Evolutionary conservation across 2,797 vertebrate genomes (phyloP).

Genomic region (Melanotaenia trifasciata): DNA sequence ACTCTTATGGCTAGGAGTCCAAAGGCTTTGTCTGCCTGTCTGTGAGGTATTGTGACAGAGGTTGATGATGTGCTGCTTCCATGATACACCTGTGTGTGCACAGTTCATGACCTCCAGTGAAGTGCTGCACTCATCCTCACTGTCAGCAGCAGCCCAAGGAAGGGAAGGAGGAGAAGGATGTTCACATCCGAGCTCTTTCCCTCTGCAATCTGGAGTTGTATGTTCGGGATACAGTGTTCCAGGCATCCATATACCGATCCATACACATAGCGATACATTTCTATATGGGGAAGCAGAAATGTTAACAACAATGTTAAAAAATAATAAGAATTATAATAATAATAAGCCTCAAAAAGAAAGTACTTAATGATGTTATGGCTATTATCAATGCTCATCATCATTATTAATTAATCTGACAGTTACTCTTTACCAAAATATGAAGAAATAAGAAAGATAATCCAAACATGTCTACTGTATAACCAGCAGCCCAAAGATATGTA

Average conservation of each 20-base stretch:
- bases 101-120: slow-evolving; percentile 17
- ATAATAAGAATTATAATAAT: neutral
- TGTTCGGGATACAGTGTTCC: slow-evolving; percentile 95
- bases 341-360: too few relatives aligned
- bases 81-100: slow-evolving; percentile 12
- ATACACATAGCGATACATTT: slow-evolving; percentile 99
- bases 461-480: neutral
- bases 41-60: slow-evolving; percentile 44
- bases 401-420: neutral
- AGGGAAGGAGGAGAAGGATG: slow-evolving; percentile 2
- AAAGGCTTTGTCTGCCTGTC: slow-evolving; percentile 48
- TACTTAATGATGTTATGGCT: neutral
- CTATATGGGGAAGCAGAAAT: slow-evolving; percentile 65
- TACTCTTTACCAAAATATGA: neutral
- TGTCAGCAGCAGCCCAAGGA: slow-evolving; percentile 22
- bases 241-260: slow-evolving; percentile 98
- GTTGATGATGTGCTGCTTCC: slow-evolving; percentile 21
- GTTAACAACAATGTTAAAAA: neutral
- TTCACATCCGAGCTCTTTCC: slow-evolving; percentile 94
- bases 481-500: neutral
- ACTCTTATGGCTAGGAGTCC: slow-evolving; percentile 52
- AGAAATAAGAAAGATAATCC: neutral
- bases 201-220: slow-evolving; percentile 95
- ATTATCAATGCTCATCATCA: neutral
- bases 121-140: slow-evolving; percentile 18